Percentiles rank a stretch among this genome's conserved stretches.
Conservation (phyloP, 1,140 invertebrate genomes). For the Whitmania pigra region DNA sequence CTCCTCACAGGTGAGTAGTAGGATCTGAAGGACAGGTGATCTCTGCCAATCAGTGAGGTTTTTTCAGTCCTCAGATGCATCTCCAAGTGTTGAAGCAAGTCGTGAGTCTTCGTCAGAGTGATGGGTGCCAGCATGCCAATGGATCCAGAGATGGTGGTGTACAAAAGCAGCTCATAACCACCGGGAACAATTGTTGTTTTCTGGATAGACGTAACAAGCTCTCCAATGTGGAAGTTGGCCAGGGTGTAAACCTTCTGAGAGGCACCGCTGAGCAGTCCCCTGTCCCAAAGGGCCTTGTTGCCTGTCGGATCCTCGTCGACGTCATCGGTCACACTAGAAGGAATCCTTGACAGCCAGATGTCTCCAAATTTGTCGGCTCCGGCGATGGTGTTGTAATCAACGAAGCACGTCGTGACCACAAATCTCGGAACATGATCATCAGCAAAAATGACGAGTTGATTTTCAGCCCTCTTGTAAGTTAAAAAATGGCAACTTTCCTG, state of each 20-base stretch:
- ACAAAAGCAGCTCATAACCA: slow-evolving; percentile 86
- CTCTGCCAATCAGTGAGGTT: slow-evolving; percentile 84
- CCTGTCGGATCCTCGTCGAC: slow-evolving; percentile 98
- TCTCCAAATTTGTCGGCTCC: slow-evolving; percentile 98
- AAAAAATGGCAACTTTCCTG: slow-evolving; percentile 95
- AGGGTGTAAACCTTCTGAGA: slow-evolving; percentile 90
- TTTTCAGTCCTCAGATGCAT: slow-evolving; percentile 99
- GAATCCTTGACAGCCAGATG: slow-evolving; percentile 57
- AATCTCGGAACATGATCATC: slow-evolving; percentile 94
- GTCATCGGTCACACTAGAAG: slow-evolving; percentile 81
- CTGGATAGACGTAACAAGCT: slow-evolving; percentile 58
- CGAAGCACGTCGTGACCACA: slow-evolving; percentile 77
- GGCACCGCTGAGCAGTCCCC: slow-evolving; percentile 86
- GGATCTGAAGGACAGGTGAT: slow-evolving; percentile 90
- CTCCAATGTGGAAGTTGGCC: slow-evolving; percentile 86
- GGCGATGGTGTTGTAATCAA: slow-evolving; percentile 93
- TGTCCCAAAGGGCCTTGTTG: slow-evolving; percentile 93
- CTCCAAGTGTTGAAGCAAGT: slow-evolving; percentile 97
- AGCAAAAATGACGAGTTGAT: slow-evolving; percentile 93
- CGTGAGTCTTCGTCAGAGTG: slow-evolving; percentile 70
- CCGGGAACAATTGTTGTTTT: slow-evolving; percentile 92
- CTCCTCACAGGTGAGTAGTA: slow-evolving; percentile 98
- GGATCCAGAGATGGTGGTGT: slow-evolving; percentile 81
- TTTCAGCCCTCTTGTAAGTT: slow-evolving; percentile 84
- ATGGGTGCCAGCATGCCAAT: slow-evolving; percentile 92